phyloP scores from a whole-genome alignment of 1,140 invertebrate genomes.

The Euura lappo region DNA sequence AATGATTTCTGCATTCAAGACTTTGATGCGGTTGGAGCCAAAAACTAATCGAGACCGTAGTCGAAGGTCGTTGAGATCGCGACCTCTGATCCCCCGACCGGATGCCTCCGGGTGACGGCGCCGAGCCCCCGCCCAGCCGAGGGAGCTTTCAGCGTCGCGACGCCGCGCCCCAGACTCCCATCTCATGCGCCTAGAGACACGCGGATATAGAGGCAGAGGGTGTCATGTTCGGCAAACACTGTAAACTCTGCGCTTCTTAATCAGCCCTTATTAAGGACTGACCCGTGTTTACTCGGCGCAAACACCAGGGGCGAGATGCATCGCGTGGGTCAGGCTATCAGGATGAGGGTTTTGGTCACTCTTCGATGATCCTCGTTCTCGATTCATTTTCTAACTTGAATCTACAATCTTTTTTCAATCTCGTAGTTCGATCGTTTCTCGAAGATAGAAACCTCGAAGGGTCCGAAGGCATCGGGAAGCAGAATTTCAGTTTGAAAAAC shows the following conservation, averaged over 20 bases:
- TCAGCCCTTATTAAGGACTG: slow-evolving; percentile 30
- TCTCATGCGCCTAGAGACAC: neutral
- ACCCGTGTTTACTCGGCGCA: neutral
- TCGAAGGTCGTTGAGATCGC: neutral
- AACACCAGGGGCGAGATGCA: slow-evolving; percentile 8
- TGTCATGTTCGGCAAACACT: slow-evolving; percentile 48
- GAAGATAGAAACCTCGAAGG: too few relatives aligned
- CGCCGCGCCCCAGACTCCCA: neutral
- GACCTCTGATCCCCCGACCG: neutral
- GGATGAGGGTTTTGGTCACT: neutral
- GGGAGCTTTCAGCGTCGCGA: neutral
- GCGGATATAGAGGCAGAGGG: neutral
- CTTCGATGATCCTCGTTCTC: too few relatives aligned
- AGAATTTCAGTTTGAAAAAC: neutral
- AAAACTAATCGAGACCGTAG: neutral
- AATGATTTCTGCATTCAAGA: neutral
- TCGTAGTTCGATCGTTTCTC: too few relatives aligned
- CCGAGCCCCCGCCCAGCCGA: neutral
- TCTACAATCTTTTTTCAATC: too few relatives aligned
- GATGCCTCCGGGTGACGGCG: neutral
- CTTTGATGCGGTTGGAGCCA: neutral
- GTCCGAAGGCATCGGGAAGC: too few relatives aligned
- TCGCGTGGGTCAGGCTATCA: neutral
- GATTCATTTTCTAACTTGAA: too few relatives aligned
- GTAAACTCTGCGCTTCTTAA: slow-evolving; percentile 47